Percentiles rank a stretch among this genome's conserved stretches.
Conservation (phyloP, 2,797 vertebrate genomes). For the Scolopax rusticola region DNA sequence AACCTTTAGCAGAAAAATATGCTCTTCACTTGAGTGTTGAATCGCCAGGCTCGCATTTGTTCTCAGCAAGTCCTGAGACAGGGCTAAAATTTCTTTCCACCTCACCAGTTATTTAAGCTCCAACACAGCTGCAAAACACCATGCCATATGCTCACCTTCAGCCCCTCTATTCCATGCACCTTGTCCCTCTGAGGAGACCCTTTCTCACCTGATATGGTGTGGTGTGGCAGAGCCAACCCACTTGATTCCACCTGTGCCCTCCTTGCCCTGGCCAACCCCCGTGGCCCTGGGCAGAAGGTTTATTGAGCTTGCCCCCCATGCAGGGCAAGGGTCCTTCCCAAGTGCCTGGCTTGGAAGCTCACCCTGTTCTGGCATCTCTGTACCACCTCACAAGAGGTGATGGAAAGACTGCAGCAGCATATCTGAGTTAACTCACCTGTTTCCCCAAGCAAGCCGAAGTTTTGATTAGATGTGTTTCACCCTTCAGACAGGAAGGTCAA, state of each 20-base stretch:
- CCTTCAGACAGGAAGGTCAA: not conserved
- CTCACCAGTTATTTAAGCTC: not conserved
- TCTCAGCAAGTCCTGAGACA: not conserved
- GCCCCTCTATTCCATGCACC: accelerated
- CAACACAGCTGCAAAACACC: not conserved
- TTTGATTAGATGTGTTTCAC: not conserved
- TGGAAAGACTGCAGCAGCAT: not conserved
- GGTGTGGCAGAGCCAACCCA: not conserved
- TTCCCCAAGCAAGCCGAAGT: not conserved
- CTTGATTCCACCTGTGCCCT: not conserved
- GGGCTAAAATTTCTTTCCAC: not conserved
- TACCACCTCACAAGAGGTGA: not conserved
- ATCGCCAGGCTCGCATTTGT: not conserved
- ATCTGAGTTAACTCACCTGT: not conserved
- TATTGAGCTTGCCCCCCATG: not conserved
- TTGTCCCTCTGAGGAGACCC: not conserved
- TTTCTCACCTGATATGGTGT: not conserved
- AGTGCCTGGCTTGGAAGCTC: not conserved
- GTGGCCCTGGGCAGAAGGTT: not conserved
- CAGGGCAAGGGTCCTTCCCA: not conserved
- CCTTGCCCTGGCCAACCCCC: accelerated
- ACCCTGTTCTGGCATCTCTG: not conserved
- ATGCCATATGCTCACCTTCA: accelerated
- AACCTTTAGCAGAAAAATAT: not conserved
- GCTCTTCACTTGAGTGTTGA: not conserved